Percentiles rank a stretch among this genome's conserved stretches.
These are phyloP conservation scores for Trochalopteron elliotii DNA, from an alignment of 2,113 vertebrate genomes.

Conservation along the genomic window DNA sequence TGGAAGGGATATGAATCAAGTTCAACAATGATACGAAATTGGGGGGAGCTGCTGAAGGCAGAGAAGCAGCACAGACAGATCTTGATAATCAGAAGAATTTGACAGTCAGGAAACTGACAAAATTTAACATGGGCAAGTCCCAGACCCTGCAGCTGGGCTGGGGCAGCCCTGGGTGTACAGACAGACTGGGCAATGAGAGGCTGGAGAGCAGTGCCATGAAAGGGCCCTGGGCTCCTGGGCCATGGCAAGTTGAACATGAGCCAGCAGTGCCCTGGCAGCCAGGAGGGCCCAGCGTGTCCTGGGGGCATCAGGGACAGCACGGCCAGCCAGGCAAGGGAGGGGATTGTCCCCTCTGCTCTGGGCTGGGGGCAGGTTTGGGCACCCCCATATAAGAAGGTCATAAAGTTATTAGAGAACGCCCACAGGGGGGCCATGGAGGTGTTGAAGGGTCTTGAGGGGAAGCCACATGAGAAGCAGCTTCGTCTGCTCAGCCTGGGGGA, in stretches of 20 bases:
- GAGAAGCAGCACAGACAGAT: neutral
- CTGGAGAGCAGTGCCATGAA: neutral
- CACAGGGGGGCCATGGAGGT: neutral
- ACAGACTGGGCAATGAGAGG: neutral
- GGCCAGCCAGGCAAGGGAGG: neutral
- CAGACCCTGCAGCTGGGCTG: neutral
- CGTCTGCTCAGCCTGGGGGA: neutral
- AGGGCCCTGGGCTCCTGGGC: neutral
- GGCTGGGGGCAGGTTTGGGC: accelerated
- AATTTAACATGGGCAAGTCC: neutral
- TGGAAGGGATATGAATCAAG: neutral
- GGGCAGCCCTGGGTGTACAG: neutral
- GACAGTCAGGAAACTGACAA: neutral
- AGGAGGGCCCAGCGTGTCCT: neutral
- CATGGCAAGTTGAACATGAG: neutral
- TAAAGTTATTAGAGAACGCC: neutral
- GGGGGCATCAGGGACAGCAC: neutral
- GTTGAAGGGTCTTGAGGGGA: neutral
- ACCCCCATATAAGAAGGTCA: accelerated
- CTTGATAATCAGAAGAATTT: neutral
- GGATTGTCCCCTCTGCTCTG: neutral
- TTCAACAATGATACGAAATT: neutral
- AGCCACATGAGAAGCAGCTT: neutral
- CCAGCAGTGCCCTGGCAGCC: neutral
- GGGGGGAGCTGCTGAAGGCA: neutral